Evolutionary conservation across 2,888 invertebrate genomes (phyloP), one percentile per base, ranked within the genome.

Genomic region (Dioctria linearis): DNA sequence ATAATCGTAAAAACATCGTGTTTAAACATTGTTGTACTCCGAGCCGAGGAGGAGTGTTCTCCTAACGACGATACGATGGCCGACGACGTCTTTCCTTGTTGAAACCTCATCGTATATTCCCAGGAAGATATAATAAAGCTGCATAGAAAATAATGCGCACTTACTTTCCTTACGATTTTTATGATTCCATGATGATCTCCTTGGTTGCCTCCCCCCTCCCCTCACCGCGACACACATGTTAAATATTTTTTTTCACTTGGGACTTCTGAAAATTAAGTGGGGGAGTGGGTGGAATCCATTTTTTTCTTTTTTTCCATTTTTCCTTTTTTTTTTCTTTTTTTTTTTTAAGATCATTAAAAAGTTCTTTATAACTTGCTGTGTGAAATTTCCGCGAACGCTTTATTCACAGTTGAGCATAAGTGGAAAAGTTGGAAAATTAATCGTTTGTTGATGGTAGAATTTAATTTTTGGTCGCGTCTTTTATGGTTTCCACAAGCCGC

Each of bases 391-490:
- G 25, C 25, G 25, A 25, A 25, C 25, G 3, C 42, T 8, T 39
- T 49, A 49, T 49, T 57, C 25, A 57, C 25, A 13, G 5, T 11
- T 11, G 57, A 57, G 57, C 57, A 57, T 13, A 57, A 57, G 25
- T 46, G 46, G 46, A 11, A 57, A 57, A 57, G 57, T 57, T 13
- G 25, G n/a, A 57, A 57, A 57, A 46, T 9, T 67, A 67, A 67
- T 67, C 46, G 67, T 46, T 67, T 67, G 67, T 67, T 67, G 67
- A 67, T 46, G 67, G 43, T 67, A 25, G 43, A 67, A 67, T 67
- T 67, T 43, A 67, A 67, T 67, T 67, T 67, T 67, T 67, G 67
- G 67, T 46, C 67, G 2, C 25, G 46, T 6, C 46, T 67, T 67
- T 67, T 67, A 67, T 43, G 67, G 43, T 42, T 25, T 67, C 43